These are phyloP conservation scores for Ceratina japonica DNA, from an alignment of 1,140 invertebrate genomes.

Conservation along the genomic window DNA sequence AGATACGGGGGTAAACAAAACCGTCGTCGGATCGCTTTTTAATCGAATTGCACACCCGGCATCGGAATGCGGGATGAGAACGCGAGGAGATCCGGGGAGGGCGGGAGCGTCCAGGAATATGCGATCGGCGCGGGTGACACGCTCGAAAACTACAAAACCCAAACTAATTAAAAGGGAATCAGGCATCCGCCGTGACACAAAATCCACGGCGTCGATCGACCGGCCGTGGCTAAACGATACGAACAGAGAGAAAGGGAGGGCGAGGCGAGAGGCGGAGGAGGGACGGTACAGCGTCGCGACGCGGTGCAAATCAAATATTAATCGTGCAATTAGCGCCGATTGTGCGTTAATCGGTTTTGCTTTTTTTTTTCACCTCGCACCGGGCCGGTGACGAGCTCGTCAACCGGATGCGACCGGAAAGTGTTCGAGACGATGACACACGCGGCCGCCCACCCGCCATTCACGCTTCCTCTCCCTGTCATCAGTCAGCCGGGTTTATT, in stretches of 20 bases:
- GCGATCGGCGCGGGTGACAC: constrained; percentile 57
- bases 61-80: constrained; percentile 33
- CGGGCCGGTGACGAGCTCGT: constrained; percentile 40
- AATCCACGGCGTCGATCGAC: constrained; percentile 42
- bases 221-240: constrained; percentile 2
- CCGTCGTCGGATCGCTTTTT: constrained; percentile 53
- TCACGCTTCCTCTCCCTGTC: constrained; percentile 52
- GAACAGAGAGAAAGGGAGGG: background rate
- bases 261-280: background rate
- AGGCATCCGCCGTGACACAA: constrained; percentile 50
- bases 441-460: constrained; percentile 36
- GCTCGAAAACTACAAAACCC: constrained; percentile 70
- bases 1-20: constrained; percentile 3
- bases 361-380: constrained; percentile 53
- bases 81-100: constrained; percentile 16
- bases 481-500: constrained; percentile 65
- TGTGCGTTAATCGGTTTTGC: constrained; percentile 72
- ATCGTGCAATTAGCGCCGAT: constrained; percentile 75
- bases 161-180: constrained; percentile 75
- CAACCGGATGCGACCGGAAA: constrained; percentile 12
- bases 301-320: constrained; percentile 73
- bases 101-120: constrained; percentile 52
- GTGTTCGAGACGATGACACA: constrained; percentile 35
- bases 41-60: constrained; percentile 44
- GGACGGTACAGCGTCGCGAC: constrained; percentile 39